phyloP scores from a whole-genome alignment of 1,140 invertebrate species.

The Epicauta chinensis region DNA sequence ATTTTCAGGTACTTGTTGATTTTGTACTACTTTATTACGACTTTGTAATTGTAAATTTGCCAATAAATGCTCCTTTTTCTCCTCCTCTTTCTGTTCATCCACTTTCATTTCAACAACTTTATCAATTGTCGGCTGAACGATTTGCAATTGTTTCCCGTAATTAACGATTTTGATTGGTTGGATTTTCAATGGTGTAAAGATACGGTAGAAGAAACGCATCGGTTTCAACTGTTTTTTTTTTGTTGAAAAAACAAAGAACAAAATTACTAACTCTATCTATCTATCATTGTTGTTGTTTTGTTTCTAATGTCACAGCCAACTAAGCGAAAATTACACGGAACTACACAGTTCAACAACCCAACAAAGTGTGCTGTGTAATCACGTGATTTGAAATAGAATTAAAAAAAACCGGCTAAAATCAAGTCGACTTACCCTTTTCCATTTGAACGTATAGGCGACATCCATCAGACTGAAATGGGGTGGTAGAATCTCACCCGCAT shows the following conservation, averaged over 20 bases:
- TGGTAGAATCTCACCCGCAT: constrained; percentile 60
- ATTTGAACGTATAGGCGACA: constrained; percentile 73
- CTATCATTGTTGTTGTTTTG: neutral
- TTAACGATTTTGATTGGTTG: constrained; percentile 40
- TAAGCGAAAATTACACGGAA: too few species aligned
- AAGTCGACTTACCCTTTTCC: constrained; percentile 71
- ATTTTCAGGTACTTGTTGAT: constrained; percentile 12
- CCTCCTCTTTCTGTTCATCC: constrained; percentile 21
- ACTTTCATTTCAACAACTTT: constrained; percentile 12
- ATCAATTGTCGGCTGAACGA: constrained; percentile 27
- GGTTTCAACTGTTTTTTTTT: constrained; percentile 48
- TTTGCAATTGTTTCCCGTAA: constrained; percentile 37
- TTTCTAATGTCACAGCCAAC: neutral
- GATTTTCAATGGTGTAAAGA: constrained; percentile 42
- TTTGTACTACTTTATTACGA: constrained; percentile 29
- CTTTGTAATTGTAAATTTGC: constrained; percentile 37
- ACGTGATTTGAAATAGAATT: too few species aligned
- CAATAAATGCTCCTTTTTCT: constrained; percentile 34
- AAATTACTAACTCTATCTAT: neutral
- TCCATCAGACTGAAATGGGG: constrained; percentile 71
- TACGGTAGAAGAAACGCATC: constrained; percentile 57
- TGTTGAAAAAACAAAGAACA: neutral
- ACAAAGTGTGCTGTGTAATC: too few species aligned
- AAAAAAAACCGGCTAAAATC: neutral
- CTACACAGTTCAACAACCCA: too few species aligned